phyloP scores from a whole-genome alignment of 1,140 invertebrate genomes.

The Tribolium castaneum region DNA sequence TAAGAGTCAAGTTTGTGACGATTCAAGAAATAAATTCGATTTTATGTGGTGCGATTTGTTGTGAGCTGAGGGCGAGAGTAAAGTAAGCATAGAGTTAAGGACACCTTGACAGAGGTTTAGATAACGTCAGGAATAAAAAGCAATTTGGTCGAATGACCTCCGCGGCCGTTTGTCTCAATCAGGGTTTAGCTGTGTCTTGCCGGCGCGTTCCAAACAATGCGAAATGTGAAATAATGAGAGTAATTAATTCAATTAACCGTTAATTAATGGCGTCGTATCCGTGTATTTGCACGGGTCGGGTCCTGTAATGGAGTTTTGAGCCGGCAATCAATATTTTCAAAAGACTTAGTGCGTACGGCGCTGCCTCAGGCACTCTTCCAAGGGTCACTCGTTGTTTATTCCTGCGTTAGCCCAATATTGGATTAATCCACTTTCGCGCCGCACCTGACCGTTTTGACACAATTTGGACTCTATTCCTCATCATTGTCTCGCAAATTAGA shows the following conservation, averaged over 20 bases:
- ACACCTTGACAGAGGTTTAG: slow-evolving; percentile 55
- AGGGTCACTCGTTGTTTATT: slow-evolving; percentile 13
- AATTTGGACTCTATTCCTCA: neutral
- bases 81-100: slow-evolving; percentile 44
- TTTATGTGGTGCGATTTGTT: neutral
- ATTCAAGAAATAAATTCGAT: neutral
- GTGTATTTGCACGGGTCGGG: slow-evolving; percentile 62
- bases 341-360: slow-evolving; percentile 39
- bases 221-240: slow-evolving; percentile 65
- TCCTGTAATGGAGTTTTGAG: slow-evolving; percentile 65
- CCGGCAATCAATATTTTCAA: slow-evolving; percentile 63
- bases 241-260: slow-evolving; percentile 68
- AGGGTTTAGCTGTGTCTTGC: slow-evolving; percentile 58
- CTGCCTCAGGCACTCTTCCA: slow-evolving; percentile 9
- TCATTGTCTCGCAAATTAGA: too few species aligned
- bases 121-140: slow-evolving; percentile 58
- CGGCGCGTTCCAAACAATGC: slow-evolving; percentile 54
- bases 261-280: slow-evolving; percentile 65
- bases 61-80: neutral
- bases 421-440: neutral
- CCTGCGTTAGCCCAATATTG: neutral
- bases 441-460: neutral
- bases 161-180: slow-evolving; percentile 60
- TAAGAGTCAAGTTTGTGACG: neutral
- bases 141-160: slow-evolving; percentile 60